These are phyloP conservation scores for Sphaeridia pumilis DNA, from an alignment of 2,888 invertebrate species.

Conservation along the genomic window DNA sequence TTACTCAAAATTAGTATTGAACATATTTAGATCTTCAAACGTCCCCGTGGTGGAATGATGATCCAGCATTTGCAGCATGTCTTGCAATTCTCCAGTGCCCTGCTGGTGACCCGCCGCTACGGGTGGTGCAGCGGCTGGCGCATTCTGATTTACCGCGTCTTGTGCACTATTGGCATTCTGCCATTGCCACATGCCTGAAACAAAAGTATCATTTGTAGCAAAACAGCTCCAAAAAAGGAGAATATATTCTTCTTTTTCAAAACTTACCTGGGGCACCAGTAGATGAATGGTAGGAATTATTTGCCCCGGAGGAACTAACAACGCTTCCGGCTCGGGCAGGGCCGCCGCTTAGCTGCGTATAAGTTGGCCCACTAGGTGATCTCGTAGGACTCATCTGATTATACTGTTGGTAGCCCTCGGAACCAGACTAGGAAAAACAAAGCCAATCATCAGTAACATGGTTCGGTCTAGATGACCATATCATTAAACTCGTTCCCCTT, in stretches of 20 bases:
- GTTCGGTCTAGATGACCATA: too few species aligned
- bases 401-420: conserved; percentile 59
- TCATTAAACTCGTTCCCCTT: too few species aligned
- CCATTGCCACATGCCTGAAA: conserved; percentile 69
- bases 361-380: conserved; percentile 72
- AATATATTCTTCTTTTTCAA: background rate
- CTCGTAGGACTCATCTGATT: conserved; percentile 62
- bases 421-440: conserved; percentile 45
- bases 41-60: conserved; percentile 58
- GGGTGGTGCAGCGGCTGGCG: conserved; percentile 45
- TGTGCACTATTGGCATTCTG: conserved; percentile 45
- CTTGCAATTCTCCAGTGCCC: conserved; percentile 56
- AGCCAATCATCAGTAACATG: too few species aligned
- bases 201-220: conserved; percentile 6
- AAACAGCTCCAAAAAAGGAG: background rate
- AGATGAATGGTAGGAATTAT: conserved; percentile 34
- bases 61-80: conserved; percentile 80
- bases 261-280: conserved; percentile 28
- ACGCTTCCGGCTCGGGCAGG: conserved; percentile 41
- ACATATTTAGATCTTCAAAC: conserved; percentile 86
- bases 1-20: conserved; percentile 66
- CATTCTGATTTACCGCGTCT: conserved; percentile 39
- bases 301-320: conserved; percentile 27
- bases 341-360: conserved; percentile 63
- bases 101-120: conserved; percentile 48